A percentile compares a stretch with the other conserved stretches of the same genome.
Conservation (phyloP, 2,113 vertebrate genomes). For the Dicaeum eximium region DNA sequence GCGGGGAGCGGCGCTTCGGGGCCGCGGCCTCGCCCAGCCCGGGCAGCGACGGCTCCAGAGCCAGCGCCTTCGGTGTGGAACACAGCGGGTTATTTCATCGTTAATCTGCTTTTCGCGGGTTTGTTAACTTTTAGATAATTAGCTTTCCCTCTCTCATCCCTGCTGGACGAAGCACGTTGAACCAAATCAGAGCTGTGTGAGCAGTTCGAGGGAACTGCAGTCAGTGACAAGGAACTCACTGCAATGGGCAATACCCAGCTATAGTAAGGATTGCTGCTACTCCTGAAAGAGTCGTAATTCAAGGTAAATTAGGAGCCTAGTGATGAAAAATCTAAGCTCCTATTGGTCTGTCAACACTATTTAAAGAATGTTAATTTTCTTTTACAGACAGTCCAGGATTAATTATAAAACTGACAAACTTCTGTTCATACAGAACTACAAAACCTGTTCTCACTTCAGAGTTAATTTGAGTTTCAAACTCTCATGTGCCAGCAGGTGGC, state of each 20-base stretch:
- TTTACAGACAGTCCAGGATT: background rate
- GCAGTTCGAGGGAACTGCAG: background rate
- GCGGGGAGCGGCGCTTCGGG: no score
- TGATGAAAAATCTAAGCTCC: background rate
- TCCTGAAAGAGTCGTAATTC: background rate
- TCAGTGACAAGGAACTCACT: background rate
- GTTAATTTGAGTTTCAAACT: background rate
- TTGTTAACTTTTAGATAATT: background rate
- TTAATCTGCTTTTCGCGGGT: no score
- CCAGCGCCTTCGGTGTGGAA: no score
- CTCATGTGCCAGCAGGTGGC: background rate
- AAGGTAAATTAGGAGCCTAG: background rate
- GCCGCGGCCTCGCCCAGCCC: no score
- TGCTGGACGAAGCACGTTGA: background rate
- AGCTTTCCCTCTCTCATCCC: background rate
- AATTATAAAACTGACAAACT: background rate
- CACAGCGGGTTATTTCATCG: no score
- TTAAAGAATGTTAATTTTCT: background rate
- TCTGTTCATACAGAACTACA: background rate
- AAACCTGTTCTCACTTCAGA: background rate
- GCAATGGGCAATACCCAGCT: background rate
- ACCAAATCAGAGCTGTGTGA: background rate
- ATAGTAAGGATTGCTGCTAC: background rate
- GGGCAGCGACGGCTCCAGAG: no score
- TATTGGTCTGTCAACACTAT: background rate